Evolutionary conservation across 2,797 vertebrate genomes (phyloP), one percentile per base, ranked within the genome.

Genomic region (Rhinoraja longicauda): DNA sequence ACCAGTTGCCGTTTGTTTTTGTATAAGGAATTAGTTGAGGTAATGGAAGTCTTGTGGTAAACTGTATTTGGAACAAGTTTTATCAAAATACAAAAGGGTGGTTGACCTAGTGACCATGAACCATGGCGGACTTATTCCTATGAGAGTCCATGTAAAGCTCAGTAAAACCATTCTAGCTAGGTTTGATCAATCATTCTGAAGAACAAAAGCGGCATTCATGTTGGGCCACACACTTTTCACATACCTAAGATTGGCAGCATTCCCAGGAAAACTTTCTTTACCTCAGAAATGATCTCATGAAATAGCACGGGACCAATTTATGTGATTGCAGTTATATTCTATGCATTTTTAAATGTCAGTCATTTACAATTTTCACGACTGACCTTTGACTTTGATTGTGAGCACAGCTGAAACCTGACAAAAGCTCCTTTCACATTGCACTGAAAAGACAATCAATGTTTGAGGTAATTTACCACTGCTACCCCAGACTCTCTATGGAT

Each of bases 141-240:
- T 70, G 21, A 75, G 70, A 75, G 12, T 36, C 39, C 29, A 57
- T 45, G 70, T n/a, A 29, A 53, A 26, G 92, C 39, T 57, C 39
- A 24, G 26, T 73, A 24, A 73, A 72, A 73, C 4, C 57, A 45
- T 75, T 75, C 13, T 75, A 73, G 70, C 13, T 75, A 73, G 70
- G 36, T 9, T 19, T 91, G 26, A 73, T 91, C 36, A 91, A 72
- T 53, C 57, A 92, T 92, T 73, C 24, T 70, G 1, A 24, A 29
- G 45, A 73, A 92, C 90, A 73, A 92, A 92, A 75, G 29, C 4
- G 15, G 67, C 39, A 92, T 92, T 92, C 90, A 92, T 75, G 24
- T 72, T 53, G 45, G 70, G 21, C 90, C 45, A 92, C 70, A 45
- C 13, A 1, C 26, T 92, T 92, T 57, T 39, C 39, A 75, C 70